Base-by-base conservation (phyloP, 2,888 invertebrate genomes). In the Crioceris asparagi region DNA sequence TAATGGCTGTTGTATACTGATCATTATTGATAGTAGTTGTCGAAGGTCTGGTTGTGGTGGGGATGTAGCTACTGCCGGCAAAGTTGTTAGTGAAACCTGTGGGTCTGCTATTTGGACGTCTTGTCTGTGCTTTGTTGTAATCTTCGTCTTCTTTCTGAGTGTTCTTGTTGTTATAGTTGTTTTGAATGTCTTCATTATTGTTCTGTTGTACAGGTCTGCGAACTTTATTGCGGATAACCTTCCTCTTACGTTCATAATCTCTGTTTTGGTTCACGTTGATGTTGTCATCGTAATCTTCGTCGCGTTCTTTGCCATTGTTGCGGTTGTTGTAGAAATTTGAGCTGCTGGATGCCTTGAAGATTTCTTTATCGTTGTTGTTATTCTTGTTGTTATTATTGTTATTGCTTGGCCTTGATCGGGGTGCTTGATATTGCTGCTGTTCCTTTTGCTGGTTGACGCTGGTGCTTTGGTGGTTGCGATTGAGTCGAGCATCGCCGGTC, bases 311-410 rank as follows among this genome's bases (percentile, higher is more conserved):
- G 5, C 75, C 74, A 26, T 69, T 68, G 55, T 75, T 73, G 32
- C 70, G 66, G 54, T 74, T 75, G 50, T 79, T 78, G 63, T 79
- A 83, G 67, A 82, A 83, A 61, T 83, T 80, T 1, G 82, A 80
- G 40, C 80, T 81, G 57, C 80, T 80, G 16, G 81, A 79, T 29
- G 76, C 75, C 49, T 77, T 75, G 40, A 81, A 75, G 39, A 74
- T 69, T 51, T 81, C 80, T 39, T 74, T 50, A 17, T 65, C 62
- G 39, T 51, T 50, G 40, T 57, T 52, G 31, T 48, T 44, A 23
- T 50, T 52, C 26, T 48, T 45, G 38, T 48, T 50, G 19, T 48
- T 48, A 42, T 43, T 56, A 41, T 44, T 49, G 41, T 57, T 50
- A 40, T 53, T 53, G 17, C 10, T 30, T 26, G 37, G 46, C 56